A percentile compares a stretch with the other conserved stretches of the same genome.
Evolutionary conservation across 2,797 vertebrate species (phyloP).

Genomic region (Tauraco hartlaubi): DNA sequence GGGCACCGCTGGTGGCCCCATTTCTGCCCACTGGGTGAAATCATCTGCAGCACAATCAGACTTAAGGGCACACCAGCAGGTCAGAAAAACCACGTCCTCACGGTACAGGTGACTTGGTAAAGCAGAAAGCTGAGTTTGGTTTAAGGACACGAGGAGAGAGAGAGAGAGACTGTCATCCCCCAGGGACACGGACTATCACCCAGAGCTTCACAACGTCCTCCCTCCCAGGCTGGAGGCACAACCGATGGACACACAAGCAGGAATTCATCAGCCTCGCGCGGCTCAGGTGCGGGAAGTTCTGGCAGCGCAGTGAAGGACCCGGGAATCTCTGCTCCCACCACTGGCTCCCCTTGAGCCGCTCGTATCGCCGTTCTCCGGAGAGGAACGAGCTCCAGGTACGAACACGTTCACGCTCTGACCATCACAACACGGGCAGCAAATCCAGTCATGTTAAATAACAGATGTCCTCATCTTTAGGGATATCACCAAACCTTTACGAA

Average conservation of each 20-base stretch:
- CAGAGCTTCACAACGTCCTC: rapidly evolving
- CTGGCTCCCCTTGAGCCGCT: neutral
- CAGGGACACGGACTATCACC: neutral
- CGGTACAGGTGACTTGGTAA: neutral
- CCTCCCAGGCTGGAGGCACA: too few relatives aligned
- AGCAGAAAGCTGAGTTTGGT: neutral
- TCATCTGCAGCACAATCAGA: neutral
- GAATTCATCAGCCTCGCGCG: neutral
- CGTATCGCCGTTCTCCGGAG: rapidly evolving
- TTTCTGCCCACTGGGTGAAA: neutral
- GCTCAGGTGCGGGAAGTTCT: rapidly evolving
- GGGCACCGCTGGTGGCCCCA: neutral
- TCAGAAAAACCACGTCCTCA: neutral
- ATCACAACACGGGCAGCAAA: too few relatives aligned
- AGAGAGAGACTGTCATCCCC: neutral
- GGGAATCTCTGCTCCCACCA: neutral
- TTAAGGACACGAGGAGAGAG: neutral
- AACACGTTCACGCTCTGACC: rapidly evolving
- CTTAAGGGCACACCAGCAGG: neutral
- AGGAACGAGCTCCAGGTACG: rapidly evolving
- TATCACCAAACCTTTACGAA: neutral
- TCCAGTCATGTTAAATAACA: neutral
- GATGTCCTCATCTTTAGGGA: neutral
- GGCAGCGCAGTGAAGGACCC: neutral
- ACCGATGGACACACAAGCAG: rapidly evolving